Evolutionary conservation across 2,797 vertebrate genomes (phyloP).

Genomic region (Lophotriccus pileatus): DNA sequence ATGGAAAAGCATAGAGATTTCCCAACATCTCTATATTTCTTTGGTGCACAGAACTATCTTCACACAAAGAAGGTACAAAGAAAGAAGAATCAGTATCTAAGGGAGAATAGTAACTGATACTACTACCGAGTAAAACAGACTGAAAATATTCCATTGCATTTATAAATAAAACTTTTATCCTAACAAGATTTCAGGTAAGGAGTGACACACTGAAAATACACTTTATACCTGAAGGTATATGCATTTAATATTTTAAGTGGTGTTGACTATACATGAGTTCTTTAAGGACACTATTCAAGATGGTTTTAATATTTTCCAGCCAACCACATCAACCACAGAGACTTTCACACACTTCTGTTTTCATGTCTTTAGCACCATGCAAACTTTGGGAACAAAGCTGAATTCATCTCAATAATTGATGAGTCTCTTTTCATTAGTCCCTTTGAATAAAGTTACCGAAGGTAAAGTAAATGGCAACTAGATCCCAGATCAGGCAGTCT

Average conservation of each 20-base stretch:
- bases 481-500: slow-evolving; percentile 6
- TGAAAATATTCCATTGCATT: background rate
- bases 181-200: background rate
- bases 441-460: slow-evolving; percentile 46
- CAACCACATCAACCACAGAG: background rate
- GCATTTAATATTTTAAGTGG: slow-evolving; percentile 5
- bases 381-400: slow-evolving; percentile 39
- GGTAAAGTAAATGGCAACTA: slow-evolving; percentile 39
- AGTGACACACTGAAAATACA: background rate
- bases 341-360: background rate
- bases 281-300: background rate
- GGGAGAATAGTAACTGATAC: background rate
- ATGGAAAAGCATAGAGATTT: background rate
- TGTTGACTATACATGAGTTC: background rate
- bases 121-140: background rate
- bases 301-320: background rate
- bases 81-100: background rate
- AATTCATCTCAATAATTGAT: slow-evolving; percentile 51
- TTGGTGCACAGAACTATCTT: background rate
- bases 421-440: slow-evolving; percentile 18
- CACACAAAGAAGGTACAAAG: background rate
- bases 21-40: background rate
- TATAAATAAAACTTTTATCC: background rate
- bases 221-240: background rate
- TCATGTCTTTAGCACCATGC: background rate